Evolutionary conservation across 2,888 invertebrate species (phyloP).

Genomic region (Parochlus steinenii): DNA sequence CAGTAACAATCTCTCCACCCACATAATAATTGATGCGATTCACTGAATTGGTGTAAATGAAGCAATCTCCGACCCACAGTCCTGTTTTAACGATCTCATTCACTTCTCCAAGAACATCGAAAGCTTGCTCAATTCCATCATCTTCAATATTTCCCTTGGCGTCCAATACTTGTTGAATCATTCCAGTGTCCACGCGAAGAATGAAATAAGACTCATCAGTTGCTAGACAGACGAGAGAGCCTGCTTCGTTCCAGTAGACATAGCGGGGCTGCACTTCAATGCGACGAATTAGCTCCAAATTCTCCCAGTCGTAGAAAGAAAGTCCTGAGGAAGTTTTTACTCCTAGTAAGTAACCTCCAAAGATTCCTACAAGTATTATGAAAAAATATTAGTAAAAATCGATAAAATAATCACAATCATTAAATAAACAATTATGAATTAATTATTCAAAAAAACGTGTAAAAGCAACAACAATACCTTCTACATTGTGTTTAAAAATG

Average conservation of each 20-base stretch:
- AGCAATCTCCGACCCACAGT: constrained; percentile 97
- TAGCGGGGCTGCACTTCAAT: constrained; percentile 92
- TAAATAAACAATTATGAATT: neutral
- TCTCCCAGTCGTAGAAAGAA: constrained; percentile 97
- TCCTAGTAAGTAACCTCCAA: constrained; percentile 79
- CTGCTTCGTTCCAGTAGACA: constrained; percentile 95
- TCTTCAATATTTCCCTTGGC: constrained; percentile 63
- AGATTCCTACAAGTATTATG: constrained; percentile 45
- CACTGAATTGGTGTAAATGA: constrained; percentile 95
- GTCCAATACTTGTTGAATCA: constrained; percentile 60
- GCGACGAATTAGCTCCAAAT: constrained; percentile 73
- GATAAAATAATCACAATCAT: neutral
- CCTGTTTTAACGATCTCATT: constrained; percentile 88
- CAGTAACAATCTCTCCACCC: constrained; percentile 96
- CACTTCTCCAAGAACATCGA: constrained; percentile 81
- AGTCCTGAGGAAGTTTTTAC: constrained; percentile 84
- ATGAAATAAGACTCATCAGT: constrained; percentile 94
- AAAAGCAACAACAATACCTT: constrained; percentile 10
- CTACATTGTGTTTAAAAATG: constrained; percentile 4
- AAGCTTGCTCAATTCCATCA: constrained; percentile 91
- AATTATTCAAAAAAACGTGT: too few relatives aligned
- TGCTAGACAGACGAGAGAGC: constrained; percentile 81
- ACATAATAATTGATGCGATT: constrained; percentile 98
- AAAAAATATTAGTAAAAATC: constrained; percentile 8
- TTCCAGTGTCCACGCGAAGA: constrained; percentile 69